Evolutionary conservation across 2,888 invertebrate species (phyloP).

Genomic region (Leptinotarsa haldemani): DNA sequence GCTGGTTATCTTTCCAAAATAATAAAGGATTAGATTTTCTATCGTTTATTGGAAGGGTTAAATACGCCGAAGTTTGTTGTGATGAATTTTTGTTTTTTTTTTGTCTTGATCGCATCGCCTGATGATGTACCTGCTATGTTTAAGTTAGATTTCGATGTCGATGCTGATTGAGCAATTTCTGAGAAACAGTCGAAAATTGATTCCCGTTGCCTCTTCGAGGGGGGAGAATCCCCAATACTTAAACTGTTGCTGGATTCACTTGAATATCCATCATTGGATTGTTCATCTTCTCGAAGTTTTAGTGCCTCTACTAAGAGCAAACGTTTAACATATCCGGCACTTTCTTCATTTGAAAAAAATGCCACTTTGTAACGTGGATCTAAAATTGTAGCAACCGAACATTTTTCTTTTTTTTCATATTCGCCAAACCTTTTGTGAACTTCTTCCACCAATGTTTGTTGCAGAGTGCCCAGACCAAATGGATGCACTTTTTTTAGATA

Average conservation of each 20-base stretch:
- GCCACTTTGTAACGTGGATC: conserved; percentile 17
- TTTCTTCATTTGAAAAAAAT: conserved; percentile 19
- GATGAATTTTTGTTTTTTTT: conserved; percentile 14
- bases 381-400: conserved; percentile 17
- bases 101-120: conserved; percentile 1
- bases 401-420: conserved; percentile 15
- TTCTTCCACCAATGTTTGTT: conserved; percentile 15
- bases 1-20: not conserved
- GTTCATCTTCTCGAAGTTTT: conserved; percentile 13
- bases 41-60: conserved; percentile 14
- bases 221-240: conserved; percentile 1
- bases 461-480: conserved; percentile 16
- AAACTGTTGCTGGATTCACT: conserved; percentile 6
- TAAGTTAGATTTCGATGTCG: conserved; percentile 3
- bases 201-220: not conserved
- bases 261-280: conserved; percentile 10
- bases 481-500: conserved; percentile 12
- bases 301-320: conserved; percentile 13
- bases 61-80: conserved; percentile 12
- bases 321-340: conserved; percentile 1
- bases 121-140: conserved; percentile 5
- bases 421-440: conserved; percentile 21
- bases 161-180: conserved; percentile 20
- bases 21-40: conserved; percentile 9
- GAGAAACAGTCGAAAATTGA: not conserved